Percentiles rank a stretch among this genome's conserved stretches.
Conservation (phyloP, 2,888 invertebrate genomes). For the Heliconius ethilla region DNA sequence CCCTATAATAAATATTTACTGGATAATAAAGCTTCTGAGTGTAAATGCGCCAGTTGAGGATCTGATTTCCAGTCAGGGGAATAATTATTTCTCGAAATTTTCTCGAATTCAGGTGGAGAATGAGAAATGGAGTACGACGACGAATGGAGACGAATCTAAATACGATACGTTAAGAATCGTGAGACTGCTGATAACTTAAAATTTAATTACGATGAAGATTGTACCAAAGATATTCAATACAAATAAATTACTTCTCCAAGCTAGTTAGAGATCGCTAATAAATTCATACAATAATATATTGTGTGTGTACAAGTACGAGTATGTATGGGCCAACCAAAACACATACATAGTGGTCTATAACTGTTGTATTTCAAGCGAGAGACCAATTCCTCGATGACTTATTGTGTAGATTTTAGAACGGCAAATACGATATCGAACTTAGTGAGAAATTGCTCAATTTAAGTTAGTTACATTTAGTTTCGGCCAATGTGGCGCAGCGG, state of each 20-base stretch:
- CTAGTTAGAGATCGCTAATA: neutral
- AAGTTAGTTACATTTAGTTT: conserved; percentile 7
- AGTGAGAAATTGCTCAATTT: conserved; percentile 25
- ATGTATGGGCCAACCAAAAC: neutral
- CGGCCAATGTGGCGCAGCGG: neutral
- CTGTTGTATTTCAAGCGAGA: conserved; percentile 11
- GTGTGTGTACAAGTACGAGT: neutral
- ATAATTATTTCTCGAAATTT: neutral
- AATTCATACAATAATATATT: neutral
- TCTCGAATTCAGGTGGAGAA: neutral
- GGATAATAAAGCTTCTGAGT: neutral
- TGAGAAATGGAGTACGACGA: neutral
- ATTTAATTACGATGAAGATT: neutral
- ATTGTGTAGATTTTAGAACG: conserved; percentile 20
- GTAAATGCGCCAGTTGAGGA: neutral
- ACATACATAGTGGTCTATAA: conserved; percentile 1
- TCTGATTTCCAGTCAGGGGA: neutral
- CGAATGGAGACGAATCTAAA: too few relatives aligned
- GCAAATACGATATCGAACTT: conserved; percentile 20
- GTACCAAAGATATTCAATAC: neutral
- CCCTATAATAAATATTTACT: too few relatives aligned
- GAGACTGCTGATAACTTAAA: too few relatives aligned
- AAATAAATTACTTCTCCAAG: neutral
- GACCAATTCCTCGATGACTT: conserved; percentile 20
- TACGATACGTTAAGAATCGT: neutral